Conservation (phyloP, 2,888 invertebrate genomes). For the Endotricha flammealis region DNA sequence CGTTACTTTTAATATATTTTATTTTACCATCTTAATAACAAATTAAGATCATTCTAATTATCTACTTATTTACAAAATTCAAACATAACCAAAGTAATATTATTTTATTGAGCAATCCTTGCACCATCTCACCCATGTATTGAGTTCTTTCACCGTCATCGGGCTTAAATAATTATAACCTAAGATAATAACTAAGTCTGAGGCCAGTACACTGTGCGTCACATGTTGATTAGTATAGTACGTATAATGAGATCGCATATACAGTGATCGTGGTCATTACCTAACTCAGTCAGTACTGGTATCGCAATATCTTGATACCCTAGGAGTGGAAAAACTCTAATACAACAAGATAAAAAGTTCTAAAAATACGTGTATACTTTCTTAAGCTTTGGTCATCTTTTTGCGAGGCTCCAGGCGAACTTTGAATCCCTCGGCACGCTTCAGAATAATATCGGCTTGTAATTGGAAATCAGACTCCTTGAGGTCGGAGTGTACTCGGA, state of each 20-base stretch:
- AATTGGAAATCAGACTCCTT: constrained; percentile 84
- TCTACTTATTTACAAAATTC: constrained; percentile 26
- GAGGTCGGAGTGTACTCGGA: constrained; percentile 82
- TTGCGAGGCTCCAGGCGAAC: constrained; percentile 84
- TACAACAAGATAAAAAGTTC: background rate
- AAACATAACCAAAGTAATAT: constrained; percentile 30
- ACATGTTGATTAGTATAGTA: no score
- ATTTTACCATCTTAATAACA: background rate
- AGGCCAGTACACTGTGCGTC: no score
- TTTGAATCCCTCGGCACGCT: constrained; percentile 86
- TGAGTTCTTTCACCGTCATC: constrained; percentile 51
- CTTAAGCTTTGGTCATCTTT: constrained; percentile 50
- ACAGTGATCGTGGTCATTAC: no score
- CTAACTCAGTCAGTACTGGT: constrained; percentile 53
- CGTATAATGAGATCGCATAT: no score
- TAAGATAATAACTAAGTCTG: no score
- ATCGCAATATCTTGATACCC: constrained; percentile 33
- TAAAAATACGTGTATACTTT: constrained; percentile 14
- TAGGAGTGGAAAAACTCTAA: background rate
- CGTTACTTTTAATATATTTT: background rate
- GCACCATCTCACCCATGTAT: constrained; percentile 29
- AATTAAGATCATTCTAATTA: constrained; percentile 11
- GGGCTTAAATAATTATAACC: constrained; percentile 38
- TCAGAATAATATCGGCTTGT: constrained; percentile 87
- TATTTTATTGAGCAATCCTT: constrained; percentile 22